Percentiles rank a stretch among this genome's conserved stretches.
These are phyloP conservation scores for Parnassius glacialis DNA, from an alignment of 2,888 invertebrate species.

Conservation along the genomic window DNA sequence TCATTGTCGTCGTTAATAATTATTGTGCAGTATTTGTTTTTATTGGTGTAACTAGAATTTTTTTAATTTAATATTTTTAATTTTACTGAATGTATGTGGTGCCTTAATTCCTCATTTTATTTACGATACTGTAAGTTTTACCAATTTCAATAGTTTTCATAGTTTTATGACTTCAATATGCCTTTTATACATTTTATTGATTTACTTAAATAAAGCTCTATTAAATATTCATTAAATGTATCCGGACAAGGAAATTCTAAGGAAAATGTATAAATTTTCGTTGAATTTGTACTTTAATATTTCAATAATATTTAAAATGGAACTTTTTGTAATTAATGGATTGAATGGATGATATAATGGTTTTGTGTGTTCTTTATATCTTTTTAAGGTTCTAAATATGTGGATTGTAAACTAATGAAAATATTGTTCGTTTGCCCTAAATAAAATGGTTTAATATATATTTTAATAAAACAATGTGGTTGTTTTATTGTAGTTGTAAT, in stretches of 20 bases:
- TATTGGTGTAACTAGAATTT: conserved; percentile 58
- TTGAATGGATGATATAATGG: conserved; percentile 57
- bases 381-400: conserved; percentile 70
- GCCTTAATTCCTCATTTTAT: conserved; percentile 65
- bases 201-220: conserved; percentile 8
- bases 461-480: conserved; percentile 67
- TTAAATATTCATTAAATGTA: conserved; percentile 1
- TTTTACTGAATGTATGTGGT: conserved; percentile 69
- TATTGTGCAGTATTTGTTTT: conserved; percentile 70
- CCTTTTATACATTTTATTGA: conserved; percentile 8
- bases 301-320: conserved; percentile 21
- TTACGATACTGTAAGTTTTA: conserved; percentile 31
- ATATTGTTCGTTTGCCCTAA: conserved; percentile 79
- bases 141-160: conserved; percentile 26
- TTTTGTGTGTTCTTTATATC: conserved; percentile 74
- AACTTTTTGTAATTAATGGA: conserved; percentile 32
- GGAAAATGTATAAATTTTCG: conserved; percentile 6
- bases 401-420: conserved; percentile 79
- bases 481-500: conserved; percentile 36
- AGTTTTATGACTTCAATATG: conserved; percentile 13
- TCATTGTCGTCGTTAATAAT: conserved; percentile 46
- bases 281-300: conserved; percentile 18
- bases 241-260: conserved; percentile 1
- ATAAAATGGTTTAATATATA: conserved; percentile 81
- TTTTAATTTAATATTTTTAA: conserved; percentile 50